Evolutionary conservation across 2,888 invertebrate species (phyloP), one percentile per base, ranked within the genome.

Genomic region (Atethmia centrago): DNA sequence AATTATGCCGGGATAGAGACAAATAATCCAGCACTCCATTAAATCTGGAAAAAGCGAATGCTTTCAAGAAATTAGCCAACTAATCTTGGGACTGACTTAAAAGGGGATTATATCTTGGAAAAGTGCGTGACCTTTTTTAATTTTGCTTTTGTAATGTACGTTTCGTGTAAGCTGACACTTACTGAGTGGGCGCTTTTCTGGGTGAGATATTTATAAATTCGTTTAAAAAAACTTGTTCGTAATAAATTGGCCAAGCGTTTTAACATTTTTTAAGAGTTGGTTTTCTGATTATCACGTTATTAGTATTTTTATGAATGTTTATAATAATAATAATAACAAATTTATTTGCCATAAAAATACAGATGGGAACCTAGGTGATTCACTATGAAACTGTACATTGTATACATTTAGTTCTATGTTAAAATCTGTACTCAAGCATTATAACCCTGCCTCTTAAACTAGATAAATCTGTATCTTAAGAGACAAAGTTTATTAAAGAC

Each of bases 51-150:
- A 92, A 93, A 92, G 91, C 89, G 91, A 93, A 93, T 89, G 94
- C 94, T 94, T 94, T 95, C 92, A 94, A 93, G 93, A 94, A 94
- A 94, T 94, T 94, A 93, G 93, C 90, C 78, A 88, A 91, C 92
- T 94, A 94, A 94, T 94, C 94, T 92, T 84, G 87, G 86, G 85
- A 87, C 87, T 86, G 87, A 88, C 90, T 90, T 92, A 89, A 90
- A 90, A 91, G 89, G 85, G 88, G 91, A 91, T 93, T 93, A 92
- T 87, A 77, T 84, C 74, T 83, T 82, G 75, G 75, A 70, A 76
- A 83, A 85, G 80, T 87, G 84, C 86, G 87, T 90, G 89, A 90
- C 88, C 87, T 90, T 89, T 87, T 86, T 87, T 84, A 88, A 85
- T 80, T 80, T 85, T 58, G 64, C 77, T 85, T 86, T 85, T 81